Conservation (phyloP, 1,140 invertebrate genomes). For the Nebria ingens region DNA sequence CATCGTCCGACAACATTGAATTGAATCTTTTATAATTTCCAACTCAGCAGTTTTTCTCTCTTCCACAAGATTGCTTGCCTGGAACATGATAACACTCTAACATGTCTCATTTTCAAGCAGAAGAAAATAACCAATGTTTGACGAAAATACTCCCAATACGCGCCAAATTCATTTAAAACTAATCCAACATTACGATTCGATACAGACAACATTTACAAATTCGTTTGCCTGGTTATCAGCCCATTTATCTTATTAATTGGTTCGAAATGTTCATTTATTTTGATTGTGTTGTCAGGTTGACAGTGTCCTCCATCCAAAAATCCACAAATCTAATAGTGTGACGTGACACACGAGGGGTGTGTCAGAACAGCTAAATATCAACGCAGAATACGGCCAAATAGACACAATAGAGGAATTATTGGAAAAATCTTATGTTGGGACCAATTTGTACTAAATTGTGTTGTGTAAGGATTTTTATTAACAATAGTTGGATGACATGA, state of each 20-base stretch:
- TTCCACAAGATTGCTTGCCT: too few relatives aligned
- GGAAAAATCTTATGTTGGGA: too few relatives aligned
- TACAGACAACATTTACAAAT: slow-evolving; percentile 1
- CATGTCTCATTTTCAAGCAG: too few relatives aligned
- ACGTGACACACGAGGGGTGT: background rate
- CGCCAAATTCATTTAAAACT: too few relatives aligned
- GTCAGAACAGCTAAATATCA: background rate
- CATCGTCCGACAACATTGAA: slow-evolving; percentile 4
- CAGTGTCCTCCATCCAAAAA: background rate
- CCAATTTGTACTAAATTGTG: too few relatives aligned
- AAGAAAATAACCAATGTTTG: too few relatives aligned
- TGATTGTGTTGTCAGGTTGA: slow-evolving; percentile 5
- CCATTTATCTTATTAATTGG: slow-evolving; percentile 4
- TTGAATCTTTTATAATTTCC: slow-evolving; percentile 9
- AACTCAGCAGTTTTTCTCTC: slow-evolving; percentile 1
- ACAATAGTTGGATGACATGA: too few relatives aligned
- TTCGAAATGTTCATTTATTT: slow-evolving; percentile 4
- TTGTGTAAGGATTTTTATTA: too few relatives aligned
- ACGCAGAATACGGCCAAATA: background rate
- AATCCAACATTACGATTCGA: background rate
- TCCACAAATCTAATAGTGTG: slow-evolving; percentile 2
- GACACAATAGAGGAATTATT: too few relatives aligned
- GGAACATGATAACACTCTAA: too few relatives aligned
- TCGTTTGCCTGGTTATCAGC: background rate
- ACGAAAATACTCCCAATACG: too few relatives aligned